Percentiles rank a stretch among this genome's conserved stretches.
phyloP scores from a whole-genome alignment of 2,113 vertebrate species.

The Oreochromis niloticus region DNA sequence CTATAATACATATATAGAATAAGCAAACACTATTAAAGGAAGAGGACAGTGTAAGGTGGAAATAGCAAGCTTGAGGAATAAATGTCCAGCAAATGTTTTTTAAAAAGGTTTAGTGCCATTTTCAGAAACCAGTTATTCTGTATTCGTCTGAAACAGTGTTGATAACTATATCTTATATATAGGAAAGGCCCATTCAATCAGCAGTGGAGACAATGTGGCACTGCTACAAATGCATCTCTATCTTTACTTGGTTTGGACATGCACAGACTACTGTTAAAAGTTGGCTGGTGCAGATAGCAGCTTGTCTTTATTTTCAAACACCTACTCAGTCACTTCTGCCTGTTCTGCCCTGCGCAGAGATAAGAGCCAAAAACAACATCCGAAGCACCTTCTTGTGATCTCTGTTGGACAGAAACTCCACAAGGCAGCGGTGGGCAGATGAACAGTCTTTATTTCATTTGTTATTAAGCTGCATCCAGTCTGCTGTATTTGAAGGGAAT shows the following conservation, averaged over 20 bases:
- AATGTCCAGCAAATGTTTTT: neutral
- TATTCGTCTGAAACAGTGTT: neutral
- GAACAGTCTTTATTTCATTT: conserved; percentile 12
- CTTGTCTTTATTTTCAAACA: conserved; percentile 31
- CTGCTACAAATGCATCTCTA: neutral
- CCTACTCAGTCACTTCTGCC: conserved; percentile 14
- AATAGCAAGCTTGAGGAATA: neutral
- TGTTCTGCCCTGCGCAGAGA: neutral
- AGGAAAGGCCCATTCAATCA: neutral
- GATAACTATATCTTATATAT: neutral
- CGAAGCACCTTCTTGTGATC: neutral
- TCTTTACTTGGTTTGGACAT: neutral
- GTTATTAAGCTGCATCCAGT: conserved; percentile 4
- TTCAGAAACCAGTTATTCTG: neutral
- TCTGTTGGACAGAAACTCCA: neutral
- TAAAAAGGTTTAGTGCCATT: neutral
- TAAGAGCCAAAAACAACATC: conserved; percentile 3
- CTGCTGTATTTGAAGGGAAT: neutral
- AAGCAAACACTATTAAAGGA: neutral
- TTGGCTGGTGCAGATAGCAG: neutral
- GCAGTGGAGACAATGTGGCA: neutral
- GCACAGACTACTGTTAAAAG: neutral
- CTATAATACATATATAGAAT: neutral
- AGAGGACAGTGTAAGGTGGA: neutral
- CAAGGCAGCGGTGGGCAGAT: neutral